phyloP scores from a whole-genome alignment of 2,888 invertebrate species.

The Erebia epiphron region DNA sequence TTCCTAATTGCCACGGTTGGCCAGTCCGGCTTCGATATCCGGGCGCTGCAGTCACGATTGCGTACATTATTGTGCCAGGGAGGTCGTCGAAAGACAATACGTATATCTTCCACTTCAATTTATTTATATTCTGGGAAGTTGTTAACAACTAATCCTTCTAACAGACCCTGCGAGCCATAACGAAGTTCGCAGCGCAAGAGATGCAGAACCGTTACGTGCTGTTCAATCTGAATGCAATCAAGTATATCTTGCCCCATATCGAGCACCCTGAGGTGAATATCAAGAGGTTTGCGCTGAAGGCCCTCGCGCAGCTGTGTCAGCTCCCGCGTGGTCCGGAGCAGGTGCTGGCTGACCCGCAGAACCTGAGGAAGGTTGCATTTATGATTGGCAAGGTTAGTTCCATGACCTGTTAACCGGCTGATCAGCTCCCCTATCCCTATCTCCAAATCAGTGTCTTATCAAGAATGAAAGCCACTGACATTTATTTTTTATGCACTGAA shows the following conservation, averaged over 20 bases:
- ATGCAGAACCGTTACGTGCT: conserved; percentile 63
- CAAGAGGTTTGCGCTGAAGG: conserved; percentile 77
- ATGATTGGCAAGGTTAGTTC: conserved; percentile 57
- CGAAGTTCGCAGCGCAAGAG: conserved; percentile 73
- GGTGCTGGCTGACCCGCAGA: conserved; percentile 62
- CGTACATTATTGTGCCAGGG: too few relatives aligned
- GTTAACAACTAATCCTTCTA: conserved; percentile 1
- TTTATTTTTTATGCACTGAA: too few relatives aligned
- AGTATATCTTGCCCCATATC: conserved; percentile 63
- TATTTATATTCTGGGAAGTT: too few relatives aligned
- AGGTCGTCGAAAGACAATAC: too few relatives aligned
- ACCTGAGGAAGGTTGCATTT: conserved; percentile 67
- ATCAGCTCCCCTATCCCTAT: too few relatives aligned
- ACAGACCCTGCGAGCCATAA: conserved; percentile 73
- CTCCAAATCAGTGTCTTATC: too few relatives aligned
- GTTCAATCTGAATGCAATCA: conserved; percentile 61
- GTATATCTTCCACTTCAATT: too few relatives aligned
- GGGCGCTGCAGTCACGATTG: too few relatives aligned
- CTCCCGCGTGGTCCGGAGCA: conserved; percentile 72
- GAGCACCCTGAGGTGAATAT: conserved; percentile 69
- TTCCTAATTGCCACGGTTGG: too few relatives aligned
- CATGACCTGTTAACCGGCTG: too few relatives aligned
- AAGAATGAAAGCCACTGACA: too few relatives aligned
- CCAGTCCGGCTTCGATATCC: too few relatives aligned
- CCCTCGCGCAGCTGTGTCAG: conserved; percentile 77